Conservation (phyloP, 2,797 vertebrate genomes). For the Siniperca scherzeri region DNA sequence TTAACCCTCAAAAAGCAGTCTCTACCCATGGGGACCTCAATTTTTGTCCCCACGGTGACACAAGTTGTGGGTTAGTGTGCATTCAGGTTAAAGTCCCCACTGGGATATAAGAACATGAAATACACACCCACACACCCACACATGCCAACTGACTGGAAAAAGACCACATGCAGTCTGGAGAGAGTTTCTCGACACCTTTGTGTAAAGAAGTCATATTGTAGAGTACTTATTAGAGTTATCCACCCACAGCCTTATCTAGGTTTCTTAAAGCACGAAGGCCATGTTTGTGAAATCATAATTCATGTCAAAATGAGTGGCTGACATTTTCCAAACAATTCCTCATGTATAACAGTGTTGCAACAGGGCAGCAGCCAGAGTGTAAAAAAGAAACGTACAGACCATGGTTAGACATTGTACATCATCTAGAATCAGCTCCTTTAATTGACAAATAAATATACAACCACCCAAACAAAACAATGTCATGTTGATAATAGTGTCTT, state of each 20-base stretch:
- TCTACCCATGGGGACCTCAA: no score
- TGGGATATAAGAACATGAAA: neutral
- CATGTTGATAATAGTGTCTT: neutral
- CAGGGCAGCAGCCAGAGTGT: slow-evolving; percentile 14
- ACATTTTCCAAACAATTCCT: slow-evolving; percentile 52
- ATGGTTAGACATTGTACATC: slow-evolving; percentile 73
- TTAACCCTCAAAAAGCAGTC: no score
- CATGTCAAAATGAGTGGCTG: slow-evolving; percentile 54
- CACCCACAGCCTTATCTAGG: slow-evolving; percentile 38
- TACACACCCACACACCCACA: slow-evolving; percentile 32
- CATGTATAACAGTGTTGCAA: slow-evolving; percentile 58
- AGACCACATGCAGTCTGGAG: slow-evolving; percentile 36
- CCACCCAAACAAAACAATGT: slow-evolving; percentile 23
- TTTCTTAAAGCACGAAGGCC: slow-evolving; percentile 9
- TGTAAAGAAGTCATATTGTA: slow-evolving; percentile 63
- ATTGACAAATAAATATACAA: slow-evolving; percentile 46
- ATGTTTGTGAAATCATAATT: slow-evolving; percentile 54
- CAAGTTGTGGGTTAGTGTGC: no score
- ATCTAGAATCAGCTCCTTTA: slow-evolving; percentile 46
- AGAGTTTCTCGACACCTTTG: slow-evolving; percentile 69
- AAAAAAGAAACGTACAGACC: slow-evolving; percentile 12
- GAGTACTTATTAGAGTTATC: slow-evolving; percentile 54
- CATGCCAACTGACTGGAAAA: slow-evolving; percentile 69
- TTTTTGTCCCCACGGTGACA: no score
- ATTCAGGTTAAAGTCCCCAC: no score